These are phyloP conservation scores for Plectrocnemia conspersa DNA, from an alignment of 1,140 invertebrate genomes.

Conservation along the genomic window DNA sequence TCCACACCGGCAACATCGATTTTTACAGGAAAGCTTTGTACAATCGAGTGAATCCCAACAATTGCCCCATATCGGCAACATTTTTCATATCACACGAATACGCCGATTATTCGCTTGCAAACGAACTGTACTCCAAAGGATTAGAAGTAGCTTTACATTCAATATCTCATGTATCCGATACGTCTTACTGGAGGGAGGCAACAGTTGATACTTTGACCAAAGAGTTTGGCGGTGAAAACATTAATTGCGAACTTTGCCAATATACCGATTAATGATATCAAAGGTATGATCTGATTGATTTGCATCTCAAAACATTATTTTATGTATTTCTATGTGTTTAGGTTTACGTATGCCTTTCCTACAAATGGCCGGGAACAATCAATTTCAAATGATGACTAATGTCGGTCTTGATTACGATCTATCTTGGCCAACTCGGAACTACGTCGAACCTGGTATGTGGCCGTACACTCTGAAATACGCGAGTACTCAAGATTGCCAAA, in stretches of 20 bases:
- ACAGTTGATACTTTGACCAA: slow-evolving; percentile 44
- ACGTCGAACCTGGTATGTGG: slow-evolving; percentile 58
- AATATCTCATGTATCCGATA: slow-evolving; percentile 49
- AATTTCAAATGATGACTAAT: slow-evolving; percentile 50
- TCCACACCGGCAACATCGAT: slow-evolving; percentile 61
- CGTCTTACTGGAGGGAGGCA: slow-evolving; percentile 52
- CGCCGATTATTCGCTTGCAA: slow-evolving; percentile 60
- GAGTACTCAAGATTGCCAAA: slow-evolving; percentile 59
- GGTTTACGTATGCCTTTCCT: slow-evolving; percentile 65
- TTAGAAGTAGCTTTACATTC: slow-evolving; percentile 68
- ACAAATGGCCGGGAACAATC: slow-evolving; percentile 59
- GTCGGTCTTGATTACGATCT: slow-evolving; percentile 57
- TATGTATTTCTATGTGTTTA: slow-evolving; percentile 21
- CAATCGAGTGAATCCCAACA: slow-evolving; percentile 57
- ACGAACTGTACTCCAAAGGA: slow-evolving; percentile 58
- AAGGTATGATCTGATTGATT: slow-evolving; percentile 6
- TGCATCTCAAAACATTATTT: slow-evolving; percentile 5
- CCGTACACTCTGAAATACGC: slow-evolving; percentile 67
- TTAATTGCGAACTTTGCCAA: slow-evolving; percentile 52
- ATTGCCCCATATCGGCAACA: slow-evolving; percentile 57
- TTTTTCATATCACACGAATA: slow-evolving; percentile 68
- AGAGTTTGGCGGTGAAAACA: slow-evolving; percentile 57
- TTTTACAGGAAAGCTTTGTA: slow-evolving; percentile 59
- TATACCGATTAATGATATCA: slow-evolving; percentile 43
- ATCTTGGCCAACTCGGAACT: slow-evolving; percentile 57